phyloP scores from a whole-genome alignment of 2,113 vertebrate genomes.

The Spheniscus mendiculus region DNA sequence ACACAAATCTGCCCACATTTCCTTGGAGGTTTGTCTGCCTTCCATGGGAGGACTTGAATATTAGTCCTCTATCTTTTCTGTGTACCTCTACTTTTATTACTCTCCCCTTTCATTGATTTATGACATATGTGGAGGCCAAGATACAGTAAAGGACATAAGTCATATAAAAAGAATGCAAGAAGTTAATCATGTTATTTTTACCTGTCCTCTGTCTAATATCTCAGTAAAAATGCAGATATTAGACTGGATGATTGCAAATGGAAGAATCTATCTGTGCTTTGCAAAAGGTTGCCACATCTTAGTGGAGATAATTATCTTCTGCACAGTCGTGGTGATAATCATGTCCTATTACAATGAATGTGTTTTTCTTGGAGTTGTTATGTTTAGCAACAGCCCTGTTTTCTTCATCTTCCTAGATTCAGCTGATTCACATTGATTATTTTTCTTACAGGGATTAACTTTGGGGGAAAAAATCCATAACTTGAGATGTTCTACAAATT shows the following conservation, averaged over 20 bases:
- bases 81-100: background rate
- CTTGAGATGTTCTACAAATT: background rate
- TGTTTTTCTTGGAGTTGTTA: background rate
- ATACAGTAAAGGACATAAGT: background rate
- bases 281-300: background rate
- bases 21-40: background rate
- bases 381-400: background rate
- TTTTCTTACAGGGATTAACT: slow-evolving; percentile 9
- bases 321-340: background rate
- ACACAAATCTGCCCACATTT: background rate
- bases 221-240: background rate
- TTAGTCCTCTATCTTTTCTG: background rate
- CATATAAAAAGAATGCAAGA: background rate
- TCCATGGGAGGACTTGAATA: background rate
- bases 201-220: background rate
- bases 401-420: background rate
- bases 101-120: background rate
- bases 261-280: background rate
- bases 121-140: background rate
- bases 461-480: background rate
- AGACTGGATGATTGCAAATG: background rate
- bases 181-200: background rate
- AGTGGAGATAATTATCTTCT: background rate
- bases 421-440: background rate
- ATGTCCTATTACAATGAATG: background rate